These are phyloP conservation scores for Isichthys henryi DNA, from an alignment of 2,113 vertebrate genomes.

Conservation along the genomic window DNA sequence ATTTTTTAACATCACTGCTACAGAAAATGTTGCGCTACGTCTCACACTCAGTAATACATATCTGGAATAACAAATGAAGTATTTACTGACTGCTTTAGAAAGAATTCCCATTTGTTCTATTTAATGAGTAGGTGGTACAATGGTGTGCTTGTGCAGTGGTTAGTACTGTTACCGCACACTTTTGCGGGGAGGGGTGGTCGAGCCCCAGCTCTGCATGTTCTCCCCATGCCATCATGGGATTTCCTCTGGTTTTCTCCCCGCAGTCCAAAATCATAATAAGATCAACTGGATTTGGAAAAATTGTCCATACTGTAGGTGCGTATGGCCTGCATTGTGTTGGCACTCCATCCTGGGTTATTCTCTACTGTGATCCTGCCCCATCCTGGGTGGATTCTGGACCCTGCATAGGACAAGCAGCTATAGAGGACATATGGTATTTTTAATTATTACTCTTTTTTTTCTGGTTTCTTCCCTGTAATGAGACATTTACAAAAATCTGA, in stretches of 20 bases:
- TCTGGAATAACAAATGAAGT: background rate
- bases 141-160: background rate
- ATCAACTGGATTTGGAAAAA: background rate
- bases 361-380: background rate
- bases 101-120: background rate
- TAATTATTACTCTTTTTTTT: background rate
- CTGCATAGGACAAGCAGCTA: background rate
- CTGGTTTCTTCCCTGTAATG: background rate
- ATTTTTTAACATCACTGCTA: background rate
- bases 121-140: no score
- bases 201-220: background rate
- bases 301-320: background rate
- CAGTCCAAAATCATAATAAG: background rate
- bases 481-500: background rate
- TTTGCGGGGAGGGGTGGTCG: background rate
- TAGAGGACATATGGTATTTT: background rate
- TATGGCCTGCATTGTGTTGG: background rate
- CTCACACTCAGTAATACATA: background rate
- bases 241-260: background rate
- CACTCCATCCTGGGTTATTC: background rate
- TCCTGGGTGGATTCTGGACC: background rate
- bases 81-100: background rate
- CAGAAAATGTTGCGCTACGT: background rate
- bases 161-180: background rate
- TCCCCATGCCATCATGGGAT: background rate